Evolutionary conservation across 1,140 invertebrate species (phyloP), one percentile per base, ranked within the genome.

Genomic region (Triops longicaudatus): DNA sequence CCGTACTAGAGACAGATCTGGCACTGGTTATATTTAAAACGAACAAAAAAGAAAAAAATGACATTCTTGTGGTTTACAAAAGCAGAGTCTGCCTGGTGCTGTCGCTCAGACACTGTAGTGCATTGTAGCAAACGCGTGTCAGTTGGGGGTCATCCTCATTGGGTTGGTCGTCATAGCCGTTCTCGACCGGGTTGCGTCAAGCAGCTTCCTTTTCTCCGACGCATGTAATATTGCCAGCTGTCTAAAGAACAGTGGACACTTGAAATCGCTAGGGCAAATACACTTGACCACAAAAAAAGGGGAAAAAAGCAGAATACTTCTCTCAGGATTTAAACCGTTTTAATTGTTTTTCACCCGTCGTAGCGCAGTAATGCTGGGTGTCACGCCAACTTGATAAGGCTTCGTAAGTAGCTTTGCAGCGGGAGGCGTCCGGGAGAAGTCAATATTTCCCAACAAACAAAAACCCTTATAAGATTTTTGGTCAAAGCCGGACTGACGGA

Each of bases 401-500:
- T 37, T 37, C 31, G 31, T 37, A 37, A 37, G 31, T 37, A 37
- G 31, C 31, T 37, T 37, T 37, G 31, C 31, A 37, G 31, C 31
- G 31, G 31, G 2, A 37, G 31, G 31, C 31, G 31, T 37, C 31
- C 2, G 22, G n/a, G 44, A 63, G 44, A 63, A 63, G 44, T 63
- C 44, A 63, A 63, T 63, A 63, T 63, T 63, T 63, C 17, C 17
- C 14, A 63, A 63, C 50, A 63, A 63, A 63, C 50, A 63, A 17
- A 63, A 63, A 22, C 3, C 50, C 50, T 63, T 17, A 17, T 63
- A 63, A 63, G 50, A 63, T 63, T 63, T 63, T 22, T 17, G 14
- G 50, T 63, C 50, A 10, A 63, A 63, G 50, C 50, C 17, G 50
- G 50, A 63, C 50, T 63, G 50, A 63, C 50, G 50, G 50, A 63